phyloP scores from a whole-genome alignment of 2,113 vertebrate species.

The Perccottus glenii region DNA sequence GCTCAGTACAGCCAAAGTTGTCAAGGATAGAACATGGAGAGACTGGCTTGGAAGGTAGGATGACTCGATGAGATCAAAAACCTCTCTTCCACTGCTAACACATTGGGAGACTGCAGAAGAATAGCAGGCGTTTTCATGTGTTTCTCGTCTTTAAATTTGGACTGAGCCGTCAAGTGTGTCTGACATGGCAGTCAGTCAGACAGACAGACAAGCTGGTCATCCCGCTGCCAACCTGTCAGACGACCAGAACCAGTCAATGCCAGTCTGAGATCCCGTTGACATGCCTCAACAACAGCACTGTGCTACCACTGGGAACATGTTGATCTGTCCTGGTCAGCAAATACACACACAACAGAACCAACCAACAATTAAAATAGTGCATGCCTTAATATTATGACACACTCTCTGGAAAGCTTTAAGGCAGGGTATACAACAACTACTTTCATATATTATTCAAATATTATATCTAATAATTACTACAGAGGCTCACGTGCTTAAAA shows the following conservation, averaged over 20 bases:
- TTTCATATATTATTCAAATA: too few relatives aligned
- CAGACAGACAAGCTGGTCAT: slow-evolving; percentile 49
- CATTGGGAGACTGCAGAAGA: slow-evolving; percentile 1
- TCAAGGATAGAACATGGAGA: slow-evolving; percentile 1
- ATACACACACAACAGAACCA: slow-evolving; percentile 15
- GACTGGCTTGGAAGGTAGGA: not conserved
- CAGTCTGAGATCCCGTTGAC: slow-evolving; percentile 37
- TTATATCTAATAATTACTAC: too few relatives aligned
- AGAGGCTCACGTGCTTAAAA: too few relatives aligned
- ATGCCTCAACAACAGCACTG: slow-evolving; percentile 19
- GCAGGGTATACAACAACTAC: too few relatives aligned
- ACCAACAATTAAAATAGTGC: too few relatives aligned
- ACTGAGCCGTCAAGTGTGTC: slow-evolving; percentile 48
- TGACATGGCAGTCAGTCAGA: slow-evolving; percentile 52
- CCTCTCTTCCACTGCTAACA: slow-evolving; percentile 18
- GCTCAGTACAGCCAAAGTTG: not conserved
- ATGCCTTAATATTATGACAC: too few relatives aligned
- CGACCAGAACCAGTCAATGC: slow-evolving; percentile 20
- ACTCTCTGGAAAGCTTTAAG: too few relatives aligned
- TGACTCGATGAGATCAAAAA: not conserved
- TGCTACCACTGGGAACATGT: slow-evolving; percentile 16
- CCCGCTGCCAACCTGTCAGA: slow-evolving; percentile 59
- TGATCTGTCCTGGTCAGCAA: slow-evolving; percentile 40
- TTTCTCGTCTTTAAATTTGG: slow-evolving; percentile 26
- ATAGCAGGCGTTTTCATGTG: slow-evolving; percentile 21